Evolutionary conservation across 2,797 vertebrate species (phyloP), one percentile per base, ranked within the genome.

Genomic region (Manis javanica): DNA sequence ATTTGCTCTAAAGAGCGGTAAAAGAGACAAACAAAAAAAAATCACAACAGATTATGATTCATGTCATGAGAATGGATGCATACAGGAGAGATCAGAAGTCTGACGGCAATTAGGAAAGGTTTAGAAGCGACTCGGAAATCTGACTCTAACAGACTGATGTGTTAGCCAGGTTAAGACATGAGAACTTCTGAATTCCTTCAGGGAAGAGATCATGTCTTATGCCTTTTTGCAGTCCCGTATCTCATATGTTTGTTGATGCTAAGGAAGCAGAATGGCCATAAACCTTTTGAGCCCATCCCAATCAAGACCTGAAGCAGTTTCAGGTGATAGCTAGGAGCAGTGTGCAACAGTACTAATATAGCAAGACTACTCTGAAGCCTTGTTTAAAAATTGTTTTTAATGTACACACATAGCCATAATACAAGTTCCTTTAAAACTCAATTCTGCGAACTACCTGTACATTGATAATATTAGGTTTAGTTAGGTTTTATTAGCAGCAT

Each of bases 371-470:
- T 87, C 53, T 15, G 78, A 82, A 53, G 82, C 18, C 4, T 46
- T 34, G 24, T 81, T 85, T 81, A 91, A 57, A 72, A 86, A 53
- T 42, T 18, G 91, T 34, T 92, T 93, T 95, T 39, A 84, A 69
- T 21, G 26, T 57, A 66, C 0, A 26, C 31, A 66, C 9, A 3
- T 23, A 71, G 29, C 57, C 23, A 66, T n/a, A 86, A 68, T 55
- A 51, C 34, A 79, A 63, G 15, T 51, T 79, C 63, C 71, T 71
- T 85, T 77, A 85, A 85, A 94, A 42, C 59, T 8, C 68, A 63
- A 39, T 87, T 90, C 53, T 75, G 77, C 94, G 86, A 90, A 84
- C 37, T 63, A 64, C n/a, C 51, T 90, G 19, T 46, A 85, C 23
- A 49, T 2, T 77, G 75, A 24, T 66, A 71, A 79, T 29, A 91